A percentile compares a stretch with the other conserved stretches of the same genome.
These are phyloP conservation scores for Graphium colonna DNA, from an alignment of 2,888 invertebrate genomes.

Conservation along the genomic window DNA sequence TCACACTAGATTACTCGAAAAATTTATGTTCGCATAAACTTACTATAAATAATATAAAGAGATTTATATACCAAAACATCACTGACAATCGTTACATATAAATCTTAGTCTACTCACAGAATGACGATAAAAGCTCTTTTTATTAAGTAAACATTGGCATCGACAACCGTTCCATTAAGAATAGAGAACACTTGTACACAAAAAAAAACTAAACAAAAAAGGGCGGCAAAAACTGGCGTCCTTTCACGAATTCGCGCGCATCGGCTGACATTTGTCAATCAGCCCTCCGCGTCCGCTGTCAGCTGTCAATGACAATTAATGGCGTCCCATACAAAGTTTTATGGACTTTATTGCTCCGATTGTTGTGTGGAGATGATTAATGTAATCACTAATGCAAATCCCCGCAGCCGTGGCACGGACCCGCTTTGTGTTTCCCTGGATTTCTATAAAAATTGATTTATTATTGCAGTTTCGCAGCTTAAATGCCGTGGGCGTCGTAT, in stretches of 20 bases:
- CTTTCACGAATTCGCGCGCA: conserved; percentile 46
- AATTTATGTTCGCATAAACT: too few species aligned
- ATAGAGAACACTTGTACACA: conserved; percentile 8
- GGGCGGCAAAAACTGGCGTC: conserved; percentile 35
- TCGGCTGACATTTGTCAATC: conserved; percentile 76
- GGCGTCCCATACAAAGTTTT: conserved; percentile 72
- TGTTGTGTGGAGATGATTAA: conserved; percentile 72
- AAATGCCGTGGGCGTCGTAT: conserved; percentile 47
- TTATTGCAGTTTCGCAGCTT: conserved; percentile 52
- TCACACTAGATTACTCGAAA: too few species aligned
- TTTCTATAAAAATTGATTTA: conserved; percentile 72
- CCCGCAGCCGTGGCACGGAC: conserved; percentile 57
- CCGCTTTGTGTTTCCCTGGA: conserved; percentile 56
- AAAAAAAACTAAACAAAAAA: conserved; percentile 39
- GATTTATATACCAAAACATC: too few species aligned
- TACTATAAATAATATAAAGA: too few species aligned
- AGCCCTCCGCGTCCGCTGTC: conserved; percentile 59
- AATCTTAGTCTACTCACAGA: too few species aligned
- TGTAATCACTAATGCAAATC: conserved; percentile 79
- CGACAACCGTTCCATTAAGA: conserved; percentile 46
- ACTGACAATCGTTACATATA: too few species aligned
- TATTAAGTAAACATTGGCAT: conserved; percentile 39
- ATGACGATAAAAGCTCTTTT: conserved; percentile 28
- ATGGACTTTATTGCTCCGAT: conserved; percentile 71
- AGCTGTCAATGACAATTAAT: conserved; percentile 79